A percentile compares a stretch with the other conserved stretches of the same genome.
Conservation (phyloP, 2,797 vertebrate species). For the Gymnothorax javanicus region DNA sequence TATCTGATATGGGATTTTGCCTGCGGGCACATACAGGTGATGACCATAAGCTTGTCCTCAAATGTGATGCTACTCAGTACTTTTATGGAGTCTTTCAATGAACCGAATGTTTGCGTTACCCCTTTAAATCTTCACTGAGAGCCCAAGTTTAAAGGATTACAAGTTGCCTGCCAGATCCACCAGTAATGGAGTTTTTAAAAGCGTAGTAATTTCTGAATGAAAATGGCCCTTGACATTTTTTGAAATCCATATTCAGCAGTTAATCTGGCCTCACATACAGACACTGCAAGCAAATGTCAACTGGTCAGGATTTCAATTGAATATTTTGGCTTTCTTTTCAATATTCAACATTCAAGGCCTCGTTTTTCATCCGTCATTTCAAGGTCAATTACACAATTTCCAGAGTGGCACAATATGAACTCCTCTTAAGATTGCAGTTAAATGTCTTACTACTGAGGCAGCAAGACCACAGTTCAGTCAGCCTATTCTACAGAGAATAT, state of each 20-base stretch:
- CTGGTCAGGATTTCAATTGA: constrained; percentile 1
- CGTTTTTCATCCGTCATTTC: background rate
- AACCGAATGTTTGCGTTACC: background rate
- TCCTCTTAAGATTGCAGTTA: too few species aligned
- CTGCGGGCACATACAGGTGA: too few species aligned
- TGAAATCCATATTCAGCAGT: background rate
- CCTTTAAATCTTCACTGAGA: background rate
- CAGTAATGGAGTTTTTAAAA: background rate
- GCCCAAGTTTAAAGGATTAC: background rate
- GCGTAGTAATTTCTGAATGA: background rate
- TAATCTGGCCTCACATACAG: background rate
- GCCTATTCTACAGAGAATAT: background rate
- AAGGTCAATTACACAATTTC: background rate
- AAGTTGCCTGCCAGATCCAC: background rate
- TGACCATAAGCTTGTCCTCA: background rate
- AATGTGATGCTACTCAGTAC: background rate
- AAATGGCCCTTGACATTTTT: background rate
- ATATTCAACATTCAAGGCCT: background rate
- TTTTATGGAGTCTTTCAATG: background rate
- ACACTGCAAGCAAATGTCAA: background rate
- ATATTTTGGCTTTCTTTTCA: background rate
- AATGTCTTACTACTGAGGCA: background rate
- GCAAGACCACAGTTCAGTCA: background rate
- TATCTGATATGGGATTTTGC: too few species aligned
- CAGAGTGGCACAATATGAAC: background rate